A percentile compares a stretch with the other conserved stretches of the same genome.
These are phyloP conservation scores for Drusus annulatus DNA, from an alignment of 1,140 invertebrate genomes.

Conservation along the genomic window DNA sequence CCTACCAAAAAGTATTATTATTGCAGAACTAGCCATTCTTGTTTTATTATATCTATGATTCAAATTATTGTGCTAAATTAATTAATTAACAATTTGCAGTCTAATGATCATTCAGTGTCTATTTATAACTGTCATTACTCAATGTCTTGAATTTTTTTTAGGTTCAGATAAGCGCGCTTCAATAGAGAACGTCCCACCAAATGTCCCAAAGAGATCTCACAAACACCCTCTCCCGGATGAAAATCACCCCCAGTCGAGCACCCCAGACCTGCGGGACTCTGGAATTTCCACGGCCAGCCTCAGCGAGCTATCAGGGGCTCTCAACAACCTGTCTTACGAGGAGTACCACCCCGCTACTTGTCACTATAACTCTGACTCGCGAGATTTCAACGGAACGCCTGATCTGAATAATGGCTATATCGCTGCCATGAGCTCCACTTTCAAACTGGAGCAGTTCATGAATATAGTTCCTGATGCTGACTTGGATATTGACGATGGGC, in stretches of 20 bases:
- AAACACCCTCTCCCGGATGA: constrained; percentile 48
- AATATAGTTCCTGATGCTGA: constrained; percentile 53
- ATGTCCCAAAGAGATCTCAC: constrained; percentile 53
- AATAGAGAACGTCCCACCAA: constrained; percentile 51
- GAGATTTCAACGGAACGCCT: constrained; percentile 50
- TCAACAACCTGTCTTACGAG: constrained; percentile 53
- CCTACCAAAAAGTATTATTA: not conserved
- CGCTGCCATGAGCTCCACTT: constrained; percentile 47
- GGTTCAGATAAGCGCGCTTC: constrained; percentile 54
- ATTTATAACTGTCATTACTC: too few relatives aligned
- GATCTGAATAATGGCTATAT: constrained; percentile 51
- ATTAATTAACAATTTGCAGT: too few relatives aligned
- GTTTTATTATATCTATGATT: too few relatives aligned
- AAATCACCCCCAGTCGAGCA: constrained; percentile 42
- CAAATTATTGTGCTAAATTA: too few relatives aligned
- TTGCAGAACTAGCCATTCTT: not conserved
- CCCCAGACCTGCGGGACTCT: constrained; percentile 54
- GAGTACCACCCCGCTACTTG: constrained; percentile 42
- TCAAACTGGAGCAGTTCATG: constrained; percentile 56
- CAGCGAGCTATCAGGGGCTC: constrained; percentile 51
- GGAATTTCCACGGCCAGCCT: constrained; percentile 57
- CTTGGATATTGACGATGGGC: constrained; percentile 49
- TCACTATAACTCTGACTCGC: constrained; percentile 53
- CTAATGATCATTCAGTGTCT: too few relatives aligned
- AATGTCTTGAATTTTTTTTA: not conserved